Percentiles rank a stretch among this genome's conserved stretches.
Evolutionary conservation across 2,113 vertebrate genomes (phyloP).

Genomic region (Monopterus albus): DNA sequence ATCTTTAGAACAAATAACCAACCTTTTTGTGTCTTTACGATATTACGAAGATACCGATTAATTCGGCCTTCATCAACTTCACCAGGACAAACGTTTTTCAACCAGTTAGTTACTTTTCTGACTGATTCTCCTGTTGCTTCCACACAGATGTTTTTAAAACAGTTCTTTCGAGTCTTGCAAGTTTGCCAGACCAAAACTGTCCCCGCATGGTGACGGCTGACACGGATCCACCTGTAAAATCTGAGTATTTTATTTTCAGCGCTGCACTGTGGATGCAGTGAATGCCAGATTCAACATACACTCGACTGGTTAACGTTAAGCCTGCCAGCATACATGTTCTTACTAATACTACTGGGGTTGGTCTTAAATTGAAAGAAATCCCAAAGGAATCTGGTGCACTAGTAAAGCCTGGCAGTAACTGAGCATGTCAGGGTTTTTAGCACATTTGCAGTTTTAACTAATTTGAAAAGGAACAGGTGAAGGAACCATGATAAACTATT

Average conservation of each 20-base stretch:
- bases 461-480: not conserved
- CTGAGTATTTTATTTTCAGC: too few relatives aligned
- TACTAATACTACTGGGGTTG: accelerated
- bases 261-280: accelerated
- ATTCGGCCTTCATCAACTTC: not conserved
- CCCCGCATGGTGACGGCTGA: not conserved
- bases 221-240: not conserved
- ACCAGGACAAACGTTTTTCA: accelerated
- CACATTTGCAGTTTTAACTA: too few relatives aligned
- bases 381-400: not conserved
- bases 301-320: accelerated
- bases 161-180: too few relatives aligned
- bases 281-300: not conserved
- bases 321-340: too few relatives aligned
- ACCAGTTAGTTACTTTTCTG: not conserved
- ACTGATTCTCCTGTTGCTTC: slow-evolving; percentile 2
- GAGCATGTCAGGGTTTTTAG: too few relatives aligned
- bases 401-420: too few relatives aligned
- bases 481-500: too few relatives aligned
- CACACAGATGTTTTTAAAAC: too few relatives aligned
- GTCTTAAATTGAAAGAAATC: not conserved
- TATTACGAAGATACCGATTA: accelerated
- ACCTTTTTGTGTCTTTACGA: accelerated
- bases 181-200: not conserved
- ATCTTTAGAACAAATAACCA: accelerated